Evolutionary conservation across 1,140 invertebrate species (phyloP), one percentile per base, ranked within the genome.

Genomic region (Brachionus rotundiformis): DNA sequence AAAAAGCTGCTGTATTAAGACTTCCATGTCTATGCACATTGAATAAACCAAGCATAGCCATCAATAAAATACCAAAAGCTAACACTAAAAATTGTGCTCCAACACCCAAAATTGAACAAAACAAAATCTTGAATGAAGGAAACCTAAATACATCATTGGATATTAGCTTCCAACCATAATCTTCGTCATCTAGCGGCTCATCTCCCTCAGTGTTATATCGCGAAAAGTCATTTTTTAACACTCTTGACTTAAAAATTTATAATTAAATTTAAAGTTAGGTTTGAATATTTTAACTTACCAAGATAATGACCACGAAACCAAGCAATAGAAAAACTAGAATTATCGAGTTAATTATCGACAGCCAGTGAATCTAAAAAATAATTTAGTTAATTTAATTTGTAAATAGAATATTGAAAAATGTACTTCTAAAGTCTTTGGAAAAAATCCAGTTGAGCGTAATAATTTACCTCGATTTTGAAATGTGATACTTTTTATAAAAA

Each of bases 141-240:
- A 89, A 89, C 61, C 90, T 84, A 84, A 90, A 90, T 0, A 90
- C 89, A 85, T 90, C 90, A 8, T 88, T 89, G 61, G 90, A 88
- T 75, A 90, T 90, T 49, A 90, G 89, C 83, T 90, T 90, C 90
- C 90, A 90, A 16, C 90, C 90, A 83, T 90, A 89, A 73, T 90
- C 89, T 81, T 90, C 89, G 36, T 86, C 85, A 44, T 89, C 88
- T 3, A 88, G 73, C 82, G 89, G 87, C 25, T 89, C 89, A 19
- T 84, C 84, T 36, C 87, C 87, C 19, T 82, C 81, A 10, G 89
- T 87, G 33, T 90, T 90, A 84, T 90, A 90, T 29, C 89, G 84
- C 4, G 89, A 88, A 85, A 90, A 90, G 83, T 90, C 90, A 84
- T 88, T 89, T 82, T 87, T 87, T 36, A 90, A 84, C 4, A 90